Base-by-base conservation (phyloP, 2,888 invertebrate genomes). In the Poecilobothrus nobilitatus region DNA sequence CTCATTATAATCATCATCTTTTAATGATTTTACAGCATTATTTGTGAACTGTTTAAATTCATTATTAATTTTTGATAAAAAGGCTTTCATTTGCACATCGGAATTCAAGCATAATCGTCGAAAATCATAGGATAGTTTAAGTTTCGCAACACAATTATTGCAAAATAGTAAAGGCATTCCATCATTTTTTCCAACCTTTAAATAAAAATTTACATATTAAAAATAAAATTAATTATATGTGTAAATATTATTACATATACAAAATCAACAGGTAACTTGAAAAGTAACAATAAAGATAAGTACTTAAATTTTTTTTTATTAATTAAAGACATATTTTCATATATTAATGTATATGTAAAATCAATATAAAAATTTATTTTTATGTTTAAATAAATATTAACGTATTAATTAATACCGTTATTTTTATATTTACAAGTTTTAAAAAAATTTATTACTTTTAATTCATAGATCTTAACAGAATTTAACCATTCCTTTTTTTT, bases 1-100 rank as follows among this genome's bases (percentile, higher is more conserved):
- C 21, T 9, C 27, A 9, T 62, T 66, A 20, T 33, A 68, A 8
- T 68, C 69, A 2, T 71, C 68, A 0, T 67, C 53, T 20, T 72
- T 72, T n/a, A 71, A 70, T 2, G 69, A 68, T 3, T 67, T 61
- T 22, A 66, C 63, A 27, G 72, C 68, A 18, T 71, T 70, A 53
- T 71, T 75, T 0, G 77, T 71, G 0, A 78, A 77, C 70, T 76
- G 74, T 67, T 77, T 73, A 67, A 79, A 77, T 66, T 78, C 77
- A 33, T 71, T 73, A 41, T 73, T 76, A 5, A 78, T 75, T 72
- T 77, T 77, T 1, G 68, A 70, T 5, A 79, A 70, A 68, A 79
- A 78, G 18, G 70, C 72, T 61, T 74, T 74, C 64, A 79, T 68
- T 68, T 76, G 77, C 20, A 72, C 73, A 69, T 78, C 76, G 1